Conservation (phyloP, 2,797 vertebrate genomes). For the Helarctos malayanus region DNA sequence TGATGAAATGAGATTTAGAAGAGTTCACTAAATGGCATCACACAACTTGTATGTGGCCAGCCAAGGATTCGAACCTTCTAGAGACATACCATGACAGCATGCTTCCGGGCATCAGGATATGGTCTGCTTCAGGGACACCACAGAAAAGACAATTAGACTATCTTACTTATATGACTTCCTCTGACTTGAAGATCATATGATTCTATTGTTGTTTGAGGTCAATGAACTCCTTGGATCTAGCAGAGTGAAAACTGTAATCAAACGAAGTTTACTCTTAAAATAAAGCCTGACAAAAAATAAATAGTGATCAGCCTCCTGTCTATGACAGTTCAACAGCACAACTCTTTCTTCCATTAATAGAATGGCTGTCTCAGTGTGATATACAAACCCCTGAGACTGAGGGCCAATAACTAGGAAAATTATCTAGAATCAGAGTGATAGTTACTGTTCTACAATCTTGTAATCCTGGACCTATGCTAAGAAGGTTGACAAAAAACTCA, state of each 20-base stretch:
- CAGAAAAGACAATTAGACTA: neutral
- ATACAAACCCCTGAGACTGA: neutral
- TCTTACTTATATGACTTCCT: neutral
- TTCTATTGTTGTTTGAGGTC: neutral
- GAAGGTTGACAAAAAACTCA: neutral
- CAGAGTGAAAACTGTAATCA: neutral
- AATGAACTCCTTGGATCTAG: neutral
- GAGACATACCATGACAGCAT: neutral
- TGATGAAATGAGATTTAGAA: neutral
- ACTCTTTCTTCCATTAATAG: neutral
- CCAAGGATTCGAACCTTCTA: neutral
- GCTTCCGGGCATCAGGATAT: neutral
- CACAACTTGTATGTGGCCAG: neutral
- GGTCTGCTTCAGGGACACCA: neutral
- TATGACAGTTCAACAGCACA: neutral
- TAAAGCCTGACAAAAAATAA: neutral
- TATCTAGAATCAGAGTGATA: neutral
- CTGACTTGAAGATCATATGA: neutral
- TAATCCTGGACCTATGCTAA: neutral
- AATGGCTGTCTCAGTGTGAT: neutral
- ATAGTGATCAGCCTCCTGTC: neutral
- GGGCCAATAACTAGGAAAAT: neutral
- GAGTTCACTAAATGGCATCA: neutral
- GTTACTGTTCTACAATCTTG: neutral
- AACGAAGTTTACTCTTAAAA: slow-evolving; percentile 30